phyloP scores from a whole-genome alignment of 2,888 invertebrate species.

The Philereme transversata region DNA sequence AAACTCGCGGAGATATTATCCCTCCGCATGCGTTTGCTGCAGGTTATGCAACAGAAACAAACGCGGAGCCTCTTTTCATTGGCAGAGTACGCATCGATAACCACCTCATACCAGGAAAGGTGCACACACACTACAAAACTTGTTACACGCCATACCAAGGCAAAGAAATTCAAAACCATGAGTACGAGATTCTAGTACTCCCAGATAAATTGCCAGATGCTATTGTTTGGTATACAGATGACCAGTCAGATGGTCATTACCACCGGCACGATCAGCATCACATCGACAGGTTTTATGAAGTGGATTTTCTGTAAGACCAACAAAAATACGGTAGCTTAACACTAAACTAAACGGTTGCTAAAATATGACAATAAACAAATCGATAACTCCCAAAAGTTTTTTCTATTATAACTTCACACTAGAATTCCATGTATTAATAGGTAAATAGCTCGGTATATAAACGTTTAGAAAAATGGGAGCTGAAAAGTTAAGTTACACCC shows the following conservation, averaged over 20 bases:
- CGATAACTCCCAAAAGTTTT: too few relatives aligned
- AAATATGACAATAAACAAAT: too few relatives aligned
- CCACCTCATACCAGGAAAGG: conserved; percentile 30
- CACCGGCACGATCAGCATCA: too few relatives aligned
- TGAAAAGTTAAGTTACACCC: too few relatives aligned
- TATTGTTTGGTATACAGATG: conserved; percentile 13
- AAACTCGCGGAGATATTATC: conserved; percentile 8
- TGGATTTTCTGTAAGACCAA: too few relatives aligned
- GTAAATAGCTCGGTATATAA: too few relatives aligned
- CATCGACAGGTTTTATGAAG: too few relatives aligned
- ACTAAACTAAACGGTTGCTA: too few relatives aligned
- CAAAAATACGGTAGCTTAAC: too few relatives aligned
- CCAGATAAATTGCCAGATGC: conserved; percentile 17
- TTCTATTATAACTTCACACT: too few relatives aligned
- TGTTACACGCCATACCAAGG: conserved; percentile 24
- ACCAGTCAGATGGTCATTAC: not conserved
- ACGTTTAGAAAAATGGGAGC: too few relatives aligned
- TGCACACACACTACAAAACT: conserved; percentile 29
- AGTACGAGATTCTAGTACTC: conserved; percentile 26
- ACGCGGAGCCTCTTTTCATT: conserved; percentile 22
- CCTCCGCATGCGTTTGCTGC: conserved; percentile 26
- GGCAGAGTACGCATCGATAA: conserved; percentile 25
- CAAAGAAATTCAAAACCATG: conserved; percentile 9
- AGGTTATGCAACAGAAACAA: conserved; percentile 22
- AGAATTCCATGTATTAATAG: too few relatives aligned